These are phyloP conservation scores for Beroe forskalii DNA, from an alignment of 37 sponge, comb jelly and placozoan genomes.

Conservation along the genomic window DNA sequence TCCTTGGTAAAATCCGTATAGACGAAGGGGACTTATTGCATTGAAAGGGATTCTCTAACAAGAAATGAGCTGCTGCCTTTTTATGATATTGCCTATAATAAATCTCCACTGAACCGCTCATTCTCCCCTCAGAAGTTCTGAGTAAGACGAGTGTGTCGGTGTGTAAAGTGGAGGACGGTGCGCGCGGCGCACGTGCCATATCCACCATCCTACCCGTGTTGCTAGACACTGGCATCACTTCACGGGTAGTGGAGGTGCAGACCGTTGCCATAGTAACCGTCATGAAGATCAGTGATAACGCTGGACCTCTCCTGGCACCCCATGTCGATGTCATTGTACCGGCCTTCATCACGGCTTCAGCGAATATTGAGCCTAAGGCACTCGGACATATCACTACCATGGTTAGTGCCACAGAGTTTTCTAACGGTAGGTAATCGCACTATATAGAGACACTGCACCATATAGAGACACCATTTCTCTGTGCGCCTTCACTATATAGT, in stretches of 20 bases:
- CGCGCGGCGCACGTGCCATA: conserved; percentile 61
- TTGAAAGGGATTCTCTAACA: too few relatives aligned
- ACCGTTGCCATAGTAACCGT: conserved; percentile 55
- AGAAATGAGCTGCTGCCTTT: too few relatives aligned
- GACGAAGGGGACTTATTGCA: too few relatives aligned
- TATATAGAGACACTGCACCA: too few relatives aligned
- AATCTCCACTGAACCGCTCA: too few relatives aligned
- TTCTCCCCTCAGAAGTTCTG: conserved; percentile 70
- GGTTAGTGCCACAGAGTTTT: conserved; percentile 3
- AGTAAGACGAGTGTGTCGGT: conserved; percentile 75
- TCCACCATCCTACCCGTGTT: conserved; percentile 77
- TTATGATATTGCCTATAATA: too few relatives aligned
- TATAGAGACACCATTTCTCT: too few relatives aligned
- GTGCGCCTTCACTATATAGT: too few relatives aligned
- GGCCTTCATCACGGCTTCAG: conserved; percentile 47
- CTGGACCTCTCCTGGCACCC: conserved; percentile 4
- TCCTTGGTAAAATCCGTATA: too few relatives aligned
- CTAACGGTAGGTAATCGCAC: too few relatives aligned
- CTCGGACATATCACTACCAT: conserved; percentile 34
- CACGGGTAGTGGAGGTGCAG: conserved; percentile 68
- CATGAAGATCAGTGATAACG: conserved; percentile 59
- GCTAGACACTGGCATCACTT: conserved; percentile 73
- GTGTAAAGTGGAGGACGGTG: conserved; percentile 67
- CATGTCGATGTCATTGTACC: conserved; percentile 32
- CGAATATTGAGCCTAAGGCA: conserved; percentile 48